Evolutionary conservation across 1,140 invertebrate genomes (phyloP).

Genomic region (Zaprionus davidi): DNA sequence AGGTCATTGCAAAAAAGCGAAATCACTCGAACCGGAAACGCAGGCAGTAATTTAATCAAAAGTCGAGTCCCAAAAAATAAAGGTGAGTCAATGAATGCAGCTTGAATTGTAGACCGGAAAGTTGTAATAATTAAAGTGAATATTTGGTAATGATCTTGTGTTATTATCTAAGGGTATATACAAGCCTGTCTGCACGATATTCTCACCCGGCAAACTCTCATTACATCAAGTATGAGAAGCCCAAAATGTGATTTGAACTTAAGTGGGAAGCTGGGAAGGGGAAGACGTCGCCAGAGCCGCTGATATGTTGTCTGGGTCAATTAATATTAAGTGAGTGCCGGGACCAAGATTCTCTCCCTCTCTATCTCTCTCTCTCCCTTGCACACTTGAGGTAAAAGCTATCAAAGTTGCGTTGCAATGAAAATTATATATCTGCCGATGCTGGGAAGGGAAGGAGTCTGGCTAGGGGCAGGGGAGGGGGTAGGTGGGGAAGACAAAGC

Average conservation of each 20-base stretch:
- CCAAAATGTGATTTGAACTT: background rate
- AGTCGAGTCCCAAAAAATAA: background rate
- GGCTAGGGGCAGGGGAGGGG: background rate
- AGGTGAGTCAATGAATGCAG: constrained; percentile 11
- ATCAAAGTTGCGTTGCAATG: constrained; percentile 32
- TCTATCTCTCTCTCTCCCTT: background rate
- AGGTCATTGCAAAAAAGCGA: constrained; percentile 65
- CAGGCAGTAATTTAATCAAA: constrained; percentile 3
- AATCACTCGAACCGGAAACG: constrained; percentile 38
- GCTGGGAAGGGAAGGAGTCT: constrained; percentile 7
- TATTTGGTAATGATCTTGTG: background rate
- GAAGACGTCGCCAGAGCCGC: background rate
- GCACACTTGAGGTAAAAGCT: constrained; percentile 32
- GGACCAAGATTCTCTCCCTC: background rate
- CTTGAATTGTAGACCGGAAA: background rate
- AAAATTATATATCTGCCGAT: constrained; percentile 33
- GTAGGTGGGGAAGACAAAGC: background rate
- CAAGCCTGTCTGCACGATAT: background rate
- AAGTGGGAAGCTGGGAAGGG: background rate
- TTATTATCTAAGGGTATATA: background rate
- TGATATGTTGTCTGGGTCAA: constrained; percentile 34
- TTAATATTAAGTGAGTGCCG: constrained; percentile 34
- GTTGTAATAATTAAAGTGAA: background rate
- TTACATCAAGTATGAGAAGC: background rate
- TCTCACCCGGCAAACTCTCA: background rate